phyloP scores from a whole-genome alignment of 1,140 invertebrate species.

The Drosophila rufa region DNA sequence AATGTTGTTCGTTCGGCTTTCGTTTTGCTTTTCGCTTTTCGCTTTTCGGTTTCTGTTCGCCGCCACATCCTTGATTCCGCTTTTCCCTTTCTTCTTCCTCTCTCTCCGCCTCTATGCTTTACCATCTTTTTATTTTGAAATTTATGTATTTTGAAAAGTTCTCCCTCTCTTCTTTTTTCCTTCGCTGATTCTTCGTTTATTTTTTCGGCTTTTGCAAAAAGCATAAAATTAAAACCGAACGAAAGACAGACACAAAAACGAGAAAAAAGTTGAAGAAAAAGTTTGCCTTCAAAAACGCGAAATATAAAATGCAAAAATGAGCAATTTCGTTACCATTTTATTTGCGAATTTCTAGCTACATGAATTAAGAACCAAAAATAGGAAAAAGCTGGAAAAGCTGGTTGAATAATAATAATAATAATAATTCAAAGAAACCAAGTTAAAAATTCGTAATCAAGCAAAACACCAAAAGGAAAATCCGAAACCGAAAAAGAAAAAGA shows the following conservation, averaged over 20 bases:
- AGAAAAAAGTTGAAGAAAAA: constrained; percentile 43
- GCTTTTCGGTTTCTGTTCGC: constrained; percentile 20
- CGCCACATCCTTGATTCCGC: constrained; percentile 28
- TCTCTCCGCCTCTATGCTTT: constrained; percentile 9
- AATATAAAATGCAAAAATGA: constrained; percentile 32
- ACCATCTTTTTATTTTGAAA: constrained; percentile 53
- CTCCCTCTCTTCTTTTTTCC: constrained; percentile 11
- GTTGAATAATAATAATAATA: constrained; percentile 27
- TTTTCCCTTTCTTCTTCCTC: neutral
- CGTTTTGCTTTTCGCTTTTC: constrained; percentile 35
- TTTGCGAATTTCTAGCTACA: constrained; percentile 38
- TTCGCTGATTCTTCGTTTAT: constrained; percentile 32
- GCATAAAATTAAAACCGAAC: constrained; percentile 58
- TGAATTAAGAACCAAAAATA: constrained; percentile 45
- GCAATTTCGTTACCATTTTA: constrained; percentile 26
- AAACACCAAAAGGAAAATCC: constrained; percentile 50
- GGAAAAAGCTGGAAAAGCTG: constrained; percentile 43
- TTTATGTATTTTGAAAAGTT: constrained; percentile 72
- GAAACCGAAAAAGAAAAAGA: constrained; percentile 47
- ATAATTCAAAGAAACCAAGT: constrained; percentile 35
- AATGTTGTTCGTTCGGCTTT: constrained; percentile 49
- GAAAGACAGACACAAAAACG: constrained; percentile 62
- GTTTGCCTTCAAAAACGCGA: constrained; percentile 17
- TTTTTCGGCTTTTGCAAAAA: constrained; percentile 31
- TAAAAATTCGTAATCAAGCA: constrained; percentile 32